phyloP scores from a whole-genome alignment of 2,888 invertebrate species.

The Pachydiplax longipennis region DNA sequence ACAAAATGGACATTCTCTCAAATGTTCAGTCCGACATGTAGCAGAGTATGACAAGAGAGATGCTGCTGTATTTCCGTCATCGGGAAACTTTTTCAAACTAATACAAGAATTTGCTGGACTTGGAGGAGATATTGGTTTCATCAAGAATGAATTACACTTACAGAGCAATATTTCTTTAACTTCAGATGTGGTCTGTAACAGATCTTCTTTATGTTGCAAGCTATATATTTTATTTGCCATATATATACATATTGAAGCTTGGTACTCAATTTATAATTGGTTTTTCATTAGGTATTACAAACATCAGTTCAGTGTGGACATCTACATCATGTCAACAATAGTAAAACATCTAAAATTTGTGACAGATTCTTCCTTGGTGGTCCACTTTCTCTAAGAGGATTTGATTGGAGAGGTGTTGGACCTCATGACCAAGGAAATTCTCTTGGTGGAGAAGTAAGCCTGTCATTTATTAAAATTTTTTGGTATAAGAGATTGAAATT shows the following conservation, averaged over 20 bases:
- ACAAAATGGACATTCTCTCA: constrained; percentile 87
- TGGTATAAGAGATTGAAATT: no score
- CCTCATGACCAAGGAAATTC: constrained; percentile 81
- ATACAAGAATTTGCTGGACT: constrained; percentile 86
- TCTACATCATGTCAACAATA: constrained; percentile 58
- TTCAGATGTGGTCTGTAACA: constrained; percentile 62
- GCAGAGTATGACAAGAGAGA: constrained; percentile 82
- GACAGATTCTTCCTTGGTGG: constrained; percentile 91
- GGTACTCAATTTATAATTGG: neutral
- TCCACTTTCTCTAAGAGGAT: constrained; percentile 86
- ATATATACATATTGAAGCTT: neutral
- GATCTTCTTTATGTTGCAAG: neutral
- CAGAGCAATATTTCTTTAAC: constrained; percentile 74
- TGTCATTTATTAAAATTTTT: neutral
- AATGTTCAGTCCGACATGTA: constrained; percentile 85
- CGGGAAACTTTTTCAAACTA: constrained; percentile 75
- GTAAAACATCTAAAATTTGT: constrained; percentile 61
- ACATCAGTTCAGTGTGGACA: constrained; percentile 73
- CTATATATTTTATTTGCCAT: neutral
- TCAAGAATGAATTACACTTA: constrained; percentile 79
- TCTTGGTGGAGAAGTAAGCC: constrained; percentile 71
- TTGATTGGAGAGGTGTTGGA: constrained; percentile 85
- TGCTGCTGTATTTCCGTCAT: constrained; percentile 78
- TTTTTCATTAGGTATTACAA: constrained; percentile 70
- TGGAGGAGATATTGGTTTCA: constrained; percentile 90